Evolutionary conservation across 2,113 vertebrate genomes (phyloP).

Genomic region (Elaphurus davidianus): DNA sequence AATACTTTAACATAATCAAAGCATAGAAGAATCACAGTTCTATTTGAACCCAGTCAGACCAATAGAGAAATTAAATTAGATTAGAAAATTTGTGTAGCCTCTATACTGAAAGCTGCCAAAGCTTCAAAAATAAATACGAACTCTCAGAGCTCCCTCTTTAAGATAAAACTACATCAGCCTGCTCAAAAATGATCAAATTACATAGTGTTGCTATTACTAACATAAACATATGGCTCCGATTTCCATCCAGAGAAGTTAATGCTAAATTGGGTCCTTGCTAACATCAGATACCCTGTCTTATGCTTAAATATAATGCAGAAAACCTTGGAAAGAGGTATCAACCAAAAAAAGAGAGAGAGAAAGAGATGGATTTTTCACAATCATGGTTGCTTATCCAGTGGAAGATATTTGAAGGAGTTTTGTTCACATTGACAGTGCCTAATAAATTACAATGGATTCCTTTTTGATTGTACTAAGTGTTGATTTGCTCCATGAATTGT

Average conservation of each 20-base stretch:
- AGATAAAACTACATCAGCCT: background rate
- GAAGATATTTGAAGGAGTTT: conserved; percentile 16
- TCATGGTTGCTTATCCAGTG: background rate
- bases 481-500: conserved; percentile 57
- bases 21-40: conserved; percentile 10
- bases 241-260: conserved; percentile 51
- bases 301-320: conserved; percentile 32
- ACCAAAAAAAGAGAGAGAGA: background rate
- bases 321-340: background rate
- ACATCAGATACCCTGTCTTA: background rate
- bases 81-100: conserved; percentile 13
- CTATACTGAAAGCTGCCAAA: background rate
- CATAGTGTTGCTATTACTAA: background rate
- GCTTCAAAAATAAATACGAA: conserved; percentile 51
- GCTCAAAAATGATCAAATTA: background rate
- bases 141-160: conserved; percentile 6
- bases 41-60: conserved; percentile 38
- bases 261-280: conserved; percentile 37
- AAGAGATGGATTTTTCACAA: background rate
- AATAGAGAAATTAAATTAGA: conserved; percentile 50
- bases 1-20: conserved; percentile 22
- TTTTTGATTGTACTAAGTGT: conserved; percentile 54
- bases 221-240: conserved; percentile 25
- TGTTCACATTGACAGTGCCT: background rate
- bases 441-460: background rate